Conservation (phyloP, 2,888 invertebrate species). For the Pachydiplax longipennis region DNA sequence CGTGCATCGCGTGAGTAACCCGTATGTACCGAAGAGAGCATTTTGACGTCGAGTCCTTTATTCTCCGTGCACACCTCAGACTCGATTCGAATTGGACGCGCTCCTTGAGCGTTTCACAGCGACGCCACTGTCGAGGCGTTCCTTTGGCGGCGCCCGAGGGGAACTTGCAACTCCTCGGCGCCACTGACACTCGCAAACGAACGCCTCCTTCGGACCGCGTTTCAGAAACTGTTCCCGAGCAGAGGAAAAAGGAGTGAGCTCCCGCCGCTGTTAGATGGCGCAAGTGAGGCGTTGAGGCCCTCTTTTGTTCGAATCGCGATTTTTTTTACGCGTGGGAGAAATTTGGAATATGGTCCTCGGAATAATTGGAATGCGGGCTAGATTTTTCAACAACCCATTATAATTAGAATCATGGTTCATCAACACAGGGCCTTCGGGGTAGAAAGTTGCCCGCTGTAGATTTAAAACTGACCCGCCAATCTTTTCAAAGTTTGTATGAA, state of each 20-base stretch:
- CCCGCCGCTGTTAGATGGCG: conserved; percentile 24
- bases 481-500: too few relatives aligned
- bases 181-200: conserved; percentile 17
- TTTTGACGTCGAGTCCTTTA: too few relatives aligned
- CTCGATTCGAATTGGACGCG: conserved; percentile 10
- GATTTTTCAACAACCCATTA: neutral
- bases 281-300: conserved; percentile 31
- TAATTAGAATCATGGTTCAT: too few relatives aligned
- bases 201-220: conserved; percentile 33
- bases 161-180: conserved; percentile 35
- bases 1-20: too few relatives aligned
- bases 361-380: neutral
- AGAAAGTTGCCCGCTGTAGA: too few relatives aligned
- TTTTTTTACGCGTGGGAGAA: neutral
- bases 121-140: conserved; percentile 16
- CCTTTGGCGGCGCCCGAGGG: conserved; percentile 43
- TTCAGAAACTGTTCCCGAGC: neutral
- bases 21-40: too few relatives aligned
- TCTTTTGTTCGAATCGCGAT: neutral
- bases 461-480: neutral
- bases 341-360: neutral
- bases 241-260: conserved; percentile 36
- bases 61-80: neutral
- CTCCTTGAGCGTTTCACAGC: conserved; percentile 6
- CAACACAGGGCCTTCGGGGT: too few relatives aligned